Conservation (phyloP, 2,888 invertebrate species). For the Myathropa florea region DNA sequence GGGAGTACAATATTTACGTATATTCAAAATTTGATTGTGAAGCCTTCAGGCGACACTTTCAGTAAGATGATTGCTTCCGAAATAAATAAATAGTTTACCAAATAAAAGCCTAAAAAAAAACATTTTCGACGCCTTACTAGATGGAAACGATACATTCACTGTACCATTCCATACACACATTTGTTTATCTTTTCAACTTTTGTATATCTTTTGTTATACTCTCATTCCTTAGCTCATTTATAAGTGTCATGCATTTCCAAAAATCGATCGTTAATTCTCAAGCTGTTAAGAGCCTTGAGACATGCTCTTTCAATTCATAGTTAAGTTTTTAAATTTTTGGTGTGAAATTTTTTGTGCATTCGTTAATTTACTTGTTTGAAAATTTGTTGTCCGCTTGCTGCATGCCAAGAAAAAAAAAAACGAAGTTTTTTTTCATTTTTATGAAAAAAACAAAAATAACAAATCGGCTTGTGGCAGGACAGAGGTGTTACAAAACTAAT, state of each 20-base stretch:
- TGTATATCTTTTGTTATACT: background rate
- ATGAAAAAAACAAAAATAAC: conserved; percentile 55
- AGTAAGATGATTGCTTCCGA: too few species aligned
- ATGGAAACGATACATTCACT: too few species aligned
- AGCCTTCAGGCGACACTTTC: too few species aligned
- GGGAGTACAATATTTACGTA: too few species aligned
- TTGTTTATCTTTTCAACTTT: background rate
- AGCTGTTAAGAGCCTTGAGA: background rate
- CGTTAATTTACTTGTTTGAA: conserved; percentile 15
- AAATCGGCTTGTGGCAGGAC: conserved; percentile 82
- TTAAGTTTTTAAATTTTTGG: conserved; percentile 3
- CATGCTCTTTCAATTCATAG: conserved; percentile 3
- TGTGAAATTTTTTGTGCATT: conserved; percentile 69
- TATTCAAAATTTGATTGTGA: too few species aligned
- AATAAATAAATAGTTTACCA: too few species aligned
- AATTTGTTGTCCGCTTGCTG: conserved; percentile 73
- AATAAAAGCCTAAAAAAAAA: too few species aligned
- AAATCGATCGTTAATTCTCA: background rate
- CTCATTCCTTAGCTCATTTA: background rate
- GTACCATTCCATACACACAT: background rate
- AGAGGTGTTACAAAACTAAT: conserved; percentile 84
- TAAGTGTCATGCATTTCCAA: conserved; percentile 62
- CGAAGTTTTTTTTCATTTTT: conserved; percentile 40
- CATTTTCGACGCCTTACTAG: too few species aligned
- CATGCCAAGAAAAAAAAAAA: conserved; percentile 73